Base-by-base conservation (phyloP, 2,797 vertebrate genomes). In the Neostethus bicornis region DNA sequence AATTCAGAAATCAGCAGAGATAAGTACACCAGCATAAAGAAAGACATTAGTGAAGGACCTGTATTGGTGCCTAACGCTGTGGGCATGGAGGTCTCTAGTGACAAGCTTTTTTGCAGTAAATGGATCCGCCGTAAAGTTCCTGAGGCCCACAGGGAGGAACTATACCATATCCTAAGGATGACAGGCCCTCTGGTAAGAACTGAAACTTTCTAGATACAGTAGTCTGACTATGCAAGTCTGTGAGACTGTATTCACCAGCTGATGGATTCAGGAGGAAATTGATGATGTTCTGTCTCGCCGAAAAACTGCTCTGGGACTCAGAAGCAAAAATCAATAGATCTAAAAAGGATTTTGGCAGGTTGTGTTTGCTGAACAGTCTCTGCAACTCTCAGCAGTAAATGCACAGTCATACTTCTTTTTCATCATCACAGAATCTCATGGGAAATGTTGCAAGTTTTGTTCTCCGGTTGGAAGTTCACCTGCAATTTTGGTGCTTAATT, bases 121-220 rank as follows among this genome's bases (percentile, higher is more conserved):
- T 76, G 73, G 73, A 2, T 86, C 9, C 74, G 75, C 11, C 48
- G 35, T 26, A 81, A 65, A 55, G 47, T 91, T 49, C 84, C 91
- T 10, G 65, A 53, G 63, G 42, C 61, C 26, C 55, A 83, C 79
- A 79, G 88, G 65, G 84, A 91, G 55, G 92, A 93, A 62, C 55
- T 91, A 25, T 88, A 85, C 86, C 87, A 91, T 51, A 85, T 92
- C 62, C 65, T 92, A 50, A 73, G 67, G 39, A 88, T 92, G 87
- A 89, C 88, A 6, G 86, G 86, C 44, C 92, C 92, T 67, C 82
- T 92, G 91, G 92, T 92, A 85, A 90, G 86, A 37, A 66, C 2
- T 14, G 29, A 21, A 11, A 4, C n/a, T 60, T 43, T 21, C 62
- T 43, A 39, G 3, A 20, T 41, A 25, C 3, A 29, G 1, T 45